Conservation (phyloP, 2,113 vertebrate species). For the Halcyon senegalensis region DNA sequence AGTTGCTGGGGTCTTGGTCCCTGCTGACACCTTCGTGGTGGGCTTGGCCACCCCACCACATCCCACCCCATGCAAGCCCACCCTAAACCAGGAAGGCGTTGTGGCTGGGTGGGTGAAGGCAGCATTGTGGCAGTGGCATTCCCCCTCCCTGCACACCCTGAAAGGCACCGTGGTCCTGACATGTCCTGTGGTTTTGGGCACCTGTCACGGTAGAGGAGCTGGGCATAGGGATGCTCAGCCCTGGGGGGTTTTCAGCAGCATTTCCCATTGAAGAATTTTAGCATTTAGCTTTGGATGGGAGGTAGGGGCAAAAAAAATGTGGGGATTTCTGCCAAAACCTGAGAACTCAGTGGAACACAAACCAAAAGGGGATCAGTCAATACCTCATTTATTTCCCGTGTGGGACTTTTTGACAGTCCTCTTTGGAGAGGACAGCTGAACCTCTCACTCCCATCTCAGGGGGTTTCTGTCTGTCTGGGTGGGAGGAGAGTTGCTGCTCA, state of each 20-base stretch:
- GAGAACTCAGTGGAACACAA: not conserved
- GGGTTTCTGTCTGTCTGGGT: not conserved
- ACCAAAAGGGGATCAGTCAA: not conserved
- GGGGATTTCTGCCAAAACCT: not conserved
- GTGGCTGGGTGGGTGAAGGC: not conserved
- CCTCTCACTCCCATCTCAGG: accelerated
- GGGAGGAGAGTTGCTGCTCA: not conserved
- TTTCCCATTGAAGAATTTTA: not conserved
- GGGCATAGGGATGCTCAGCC: not conserved
- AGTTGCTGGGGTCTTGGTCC: not conserved
- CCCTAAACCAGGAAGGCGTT: accelerated
- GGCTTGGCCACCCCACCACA: not conserved
- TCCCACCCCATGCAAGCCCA: not conserved
- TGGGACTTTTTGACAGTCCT: not conserved
- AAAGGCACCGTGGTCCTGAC: accelerated
- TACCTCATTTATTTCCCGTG: not conserved
- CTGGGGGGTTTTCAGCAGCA: not conserved
- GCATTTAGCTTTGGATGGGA: not conserved
- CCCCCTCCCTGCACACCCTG: accelerated
- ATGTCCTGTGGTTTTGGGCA: accelerated
- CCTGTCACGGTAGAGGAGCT: accelerated
- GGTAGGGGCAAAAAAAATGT: not conserved
- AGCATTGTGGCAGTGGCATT: accelerated
- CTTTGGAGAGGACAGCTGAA: not conserved
- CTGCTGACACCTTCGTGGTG: not conserved